Evolutionary conservation across 2,888 invertebrate genomes (phyloP).

Genomic region (Lissonota sp.): DNA sequence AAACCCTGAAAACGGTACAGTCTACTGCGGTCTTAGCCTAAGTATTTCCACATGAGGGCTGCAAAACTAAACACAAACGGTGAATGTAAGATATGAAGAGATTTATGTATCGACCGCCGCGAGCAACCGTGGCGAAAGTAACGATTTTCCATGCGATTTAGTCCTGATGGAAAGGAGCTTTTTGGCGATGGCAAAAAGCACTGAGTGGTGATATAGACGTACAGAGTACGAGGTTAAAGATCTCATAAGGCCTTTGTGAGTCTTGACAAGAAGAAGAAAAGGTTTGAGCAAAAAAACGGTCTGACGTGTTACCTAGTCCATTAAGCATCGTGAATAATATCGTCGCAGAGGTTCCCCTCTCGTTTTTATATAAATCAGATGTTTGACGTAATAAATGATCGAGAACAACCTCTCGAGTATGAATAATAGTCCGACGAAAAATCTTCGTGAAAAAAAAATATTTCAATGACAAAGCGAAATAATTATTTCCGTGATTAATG

Average conservation of each 20-base stretch:
- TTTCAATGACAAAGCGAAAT: neutral
- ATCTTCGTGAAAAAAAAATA: neutral
- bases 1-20: slow-evolving; percentile 49
- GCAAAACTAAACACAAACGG: neutral
- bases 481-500: slow-evolving; percentile 2
- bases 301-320: slow-evolving; percentile 29
- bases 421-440: slow-evolving; percentile 16
- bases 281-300: slow-evolving; percentile 11
- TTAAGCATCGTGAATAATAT: slow-evolving; percentile 48
- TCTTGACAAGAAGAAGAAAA: slow-evolving; percentile 13
- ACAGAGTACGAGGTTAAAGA: neutral
- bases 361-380: slow-evolving; percentile 35
- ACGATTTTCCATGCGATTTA: slow-evolving; percentile 57
- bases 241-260: slow-evolving; percentile 44
- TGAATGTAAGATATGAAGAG: slow-evolving; percentile 48
- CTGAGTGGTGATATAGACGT: neutral
- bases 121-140: slow-evolving; percentile 58
- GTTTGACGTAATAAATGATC: slow-evolving; percentile 42
- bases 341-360: slow-evolving; percentile 6
- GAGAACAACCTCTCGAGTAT: slow-evolving; percentile 7
- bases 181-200: slow-evolving; percentile 5
- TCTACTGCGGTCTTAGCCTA: slow-evolving; percentile 1
- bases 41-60: slow-evolving; percentile 5
- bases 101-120: slow-evolving; percentile 56
- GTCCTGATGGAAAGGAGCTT: slow-evolving; percentile 2